phyloP scores from a whole-genome alignment of 2,797 vertebrate species.

The Neostethus bicornis region DNA sequence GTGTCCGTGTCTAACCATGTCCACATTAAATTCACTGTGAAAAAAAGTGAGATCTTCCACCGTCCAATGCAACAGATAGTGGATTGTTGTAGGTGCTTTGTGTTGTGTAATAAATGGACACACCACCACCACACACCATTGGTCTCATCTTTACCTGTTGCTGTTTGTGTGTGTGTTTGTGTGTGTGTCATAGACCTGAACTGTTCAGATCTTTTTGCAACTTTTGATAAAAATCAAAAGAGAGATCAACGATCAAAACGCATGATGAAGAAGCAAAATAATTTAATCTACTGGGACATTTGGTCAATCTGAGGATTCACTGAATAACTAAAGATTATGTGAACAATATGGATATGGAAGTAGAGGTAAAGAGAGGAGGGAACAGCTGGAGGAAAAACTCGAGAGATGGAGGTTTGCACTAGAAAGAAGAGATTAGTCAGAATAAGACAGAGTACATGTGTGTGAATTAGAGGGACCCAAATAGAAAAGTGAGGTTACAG shows the following conservation, averaged over 20 bases:
- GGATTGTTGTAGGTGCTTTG: slow-evolving; percentile 83
- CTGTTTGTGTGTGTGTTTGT: slow-evolving; percentile 22
- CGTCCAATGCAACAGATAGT: slow-evolving; percentile 71
- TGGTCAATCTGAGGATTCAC: background rate
- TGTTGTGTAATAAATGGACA: slow-evolving; percentile 86
- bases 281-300: background rate
- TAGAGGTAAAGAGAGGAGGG: background rate
- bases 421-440: too few relatives aligned
- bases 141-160: slow-evolving; percentile 70
- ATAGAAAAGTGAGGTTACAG: too few relatives aligned
- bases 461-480: too few relatives aligned
- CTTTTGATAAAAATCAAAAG: background rate
- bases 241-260: background rate
- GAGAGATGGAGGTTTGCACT: too few relatives aligned
- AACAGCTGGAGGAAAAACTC: too few relatives aligned
- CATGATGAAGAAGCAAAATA: background rate
- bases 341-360: background rate
- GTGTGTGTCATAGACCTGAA: slow-evolving; percentile 1
- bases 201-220: background rate
- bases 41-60: slow-evolving; percentile 78
- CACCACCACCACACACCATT: slow-evolving; percentile 70
- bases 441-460: too few relatives aligned
- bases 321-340: background rate
- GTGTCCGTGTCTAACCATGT: slow-evolving; percentile 82
- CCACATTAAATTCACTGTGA: slow-evolving; percentile 82